Percentiles rank a stretch among this genome's conserved stretches.
These are phyloP conservation scores for Keiferia lycopersicella DNA, from an alignment of 2,888 invertebrate species.

Conservation along the genomic window DNA sequence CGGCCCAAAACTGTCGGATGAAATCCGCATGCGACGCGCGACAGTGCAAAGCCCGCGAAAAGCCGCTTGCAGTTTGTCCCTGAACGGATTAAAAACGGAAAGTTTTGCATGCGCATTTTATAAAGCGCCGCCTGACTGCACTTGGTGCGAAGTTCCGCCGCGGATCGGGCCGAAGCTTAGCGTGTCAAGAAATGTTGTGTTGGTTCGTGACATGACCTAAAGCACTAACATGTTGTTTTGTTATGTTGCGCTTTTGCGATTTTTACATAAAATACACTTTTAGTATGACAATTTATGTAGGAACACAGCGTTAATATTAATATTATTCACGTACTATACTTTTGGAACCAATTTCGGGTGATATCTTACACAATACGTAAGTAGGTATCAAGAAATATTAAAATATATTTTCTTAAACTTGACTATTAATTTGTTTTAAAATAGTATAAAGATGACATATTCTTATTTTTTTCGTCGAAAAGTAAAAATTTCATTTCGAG, in stretches of 20 bases:
- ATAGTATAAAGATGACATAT: too few species aligned
- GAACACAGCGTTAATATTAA: too few species aligned
- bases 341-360: too few species aligned
- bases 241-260: background rate
- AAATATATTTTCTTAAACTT: too few species aligned
- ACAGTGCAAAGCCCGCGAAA: conserved; percentile 66
- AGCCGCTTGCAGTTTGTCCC: conserved; percentile 71
- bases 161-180: conserved; percentile 6
- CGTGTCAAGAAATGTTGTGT: conserved; percentile 1
- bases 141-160: background rate
- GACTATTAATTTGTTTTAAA: too few species aligned
- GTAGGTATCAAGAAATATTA: too few species aligned
- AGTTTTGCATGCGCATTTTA: conserved; percentile 52
- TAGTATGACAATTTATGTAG: too few species aligned
- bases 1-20: conserved; percentile 41
- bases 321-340: too few species aligned
- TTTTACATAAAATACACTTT: too few species aligned
- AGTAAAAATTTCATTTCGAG: too few species aligned
- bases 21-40: conserved; percentile 63
- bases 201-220: background rate
- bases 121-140: conserved; percentile 16
- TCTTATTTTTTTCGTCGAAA: too few species aligned
- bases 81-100: conserved; percentile 66
- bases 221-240: background rate
- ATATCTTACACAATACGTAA: too few species aligned